Evolutionary conservation across 2,888 invertebrate species (phyloP), one percentile per base, ranked within the genome.

Genomic region (Ptychoptera albimana): DNA sequence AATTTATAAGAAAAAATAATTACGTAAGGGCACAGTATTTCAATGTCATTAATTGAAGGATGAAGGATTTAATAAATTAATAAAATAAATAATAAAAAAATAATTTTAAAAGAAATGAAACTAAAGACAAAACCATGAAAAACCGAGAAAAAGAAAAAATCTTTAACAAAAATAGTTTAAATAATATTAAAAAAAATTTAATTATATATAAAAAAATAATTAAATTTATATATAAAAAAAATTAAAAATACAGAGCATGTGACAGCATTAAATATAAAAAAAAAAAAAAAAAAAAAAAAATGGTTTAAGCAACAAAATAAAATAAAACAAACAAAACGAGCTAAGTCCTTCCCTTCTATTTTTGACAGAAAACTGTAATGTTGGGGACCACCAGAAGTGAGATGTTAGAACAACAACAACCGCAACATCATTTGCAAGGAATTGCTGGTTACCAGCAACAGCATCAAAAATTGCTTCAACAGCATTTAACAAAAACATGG

Each of bases 81-180:
- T 36, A 36, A 29, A 34, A 36, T 23, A 34, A 15, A n/a, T 14
- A 16, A 41, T 32, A 14, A 39, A 29, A 12, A 31, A 31, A 34
- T 13, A n/a, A 12, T 7, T 48, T 50, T 50, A 50, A 51, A 52
- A 38, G 13, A 37, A 14, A 14, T 10, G 10, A 15, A 37, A 12
- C 10, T 10, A 37, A 12, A 12, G 11, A 12, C 7, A 13, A n/a
- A 14, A 11, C 8, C 12, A 48, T 46, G 51, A 49, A 49, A n/a
- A 48, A 63, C 62, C 64, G 64, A 56, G 60, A 60, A 61, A 63
- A 64, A 63, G 64, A 64, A 64, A 64, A 64, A 64, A 64, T 64
- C 23, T 23, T 23, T 23, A 23, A 23, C 23, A 23, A 23, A 23
- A 23, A 23, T 23, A 23, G 23, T 23, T 23, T 23, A 23, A 23